A percentile compares a stretch with the other conserved stretches of the same genome.
These are phyloP conservation scores for Dichetophora obliterata DNA, from an alignment of 2,888 invertebrate species.

Conservation along the genomic window DNA sequence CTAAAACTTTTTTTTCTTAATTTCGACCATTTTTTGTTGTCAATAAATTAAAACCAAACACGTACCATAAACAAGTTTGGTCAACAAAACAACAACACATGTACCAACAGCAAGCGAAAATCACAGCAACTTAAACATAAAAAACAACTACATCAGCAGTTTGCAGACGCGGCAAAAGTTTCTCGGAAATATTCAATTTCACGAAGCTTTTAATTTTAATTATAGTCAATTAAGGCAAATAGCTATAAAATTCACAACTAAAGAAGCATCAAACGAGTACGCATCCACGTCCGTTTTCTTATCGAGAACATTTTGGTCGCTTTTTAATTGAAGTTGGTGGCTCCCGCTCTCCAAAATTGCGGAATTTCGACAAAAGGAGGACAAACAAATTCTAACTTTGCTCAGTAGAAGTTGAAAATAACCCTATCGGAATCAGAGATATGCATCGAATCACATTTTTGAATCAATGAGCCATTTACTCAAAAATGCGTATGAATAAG, in stretches of 20 bases:
- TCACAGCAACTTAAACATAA: not conserved
- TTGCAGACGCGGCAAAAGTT: not conserved
- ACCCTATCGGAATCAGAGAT: too few species aligned
- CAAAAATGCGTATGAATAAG: too few species aligned
- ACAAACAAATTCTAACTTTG: conserved; percentile 22
- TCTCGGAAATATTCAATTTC: conserved; percentile 56
- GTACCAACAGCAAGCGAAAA: too few species aligned
- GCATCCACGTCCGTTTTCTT: conserved; percentile 16
- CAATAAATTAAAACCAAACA: too few species aligned
- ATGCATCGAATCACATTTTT: too few species aligned
- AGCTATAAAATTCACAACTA: conserved; percentile 35
- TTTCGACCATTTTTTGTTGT: too few species aligned
- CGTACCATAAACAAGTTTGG: too few species aligned
- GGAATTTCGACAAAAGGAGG: not conserved
- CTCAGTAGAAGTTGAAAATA: conserved; percentile 9
- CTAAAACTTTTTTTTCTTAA: not conserved
- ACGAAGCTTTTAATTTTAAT: conserved; percentile 61
- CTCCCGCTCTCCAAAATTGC: too few species aligned
- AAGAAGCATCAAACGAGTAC: conserved; percentile 18
- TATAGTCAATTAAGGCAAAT: conserved; percentile 60
- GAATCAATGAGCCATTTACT: too few species aligned
- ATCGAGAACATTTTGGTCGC: not conserved
- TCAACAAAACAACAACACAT: too few species aligned
- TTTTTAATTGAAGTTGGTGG: too few species aligned
- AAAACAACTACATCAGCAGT: not conserved